phyloP scores from a whole-genome alignment of 2,888 invertebrate genomes.

The Chromoteleia sp. region DNA sequence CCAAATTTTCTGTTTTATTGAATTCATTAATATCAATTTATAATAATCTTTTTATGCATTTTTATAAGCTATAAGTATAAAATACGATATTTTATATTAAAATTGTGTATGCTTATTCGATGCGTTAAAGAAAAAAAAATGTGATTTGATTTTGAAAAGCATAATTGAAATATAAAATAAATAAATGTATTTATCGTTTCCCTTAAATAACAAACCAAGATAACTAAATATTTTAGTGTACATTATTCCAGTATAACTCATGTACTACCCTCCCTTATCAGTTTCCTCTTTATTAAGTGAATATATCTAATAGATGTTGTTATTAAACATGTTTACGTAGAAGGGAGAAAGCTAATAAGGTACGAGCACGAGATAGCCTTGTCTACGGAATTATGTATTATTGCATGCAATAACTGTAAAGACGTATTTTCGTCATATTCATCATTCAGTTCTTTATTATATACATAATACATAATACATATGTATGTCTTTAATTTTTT shows the following conservation, averaged over 20 bases:
- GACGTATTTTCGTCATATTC: background rate
- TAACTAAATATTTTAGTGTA: slow-evolving; percentile 6
- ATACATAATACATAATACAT: too few species aligned
- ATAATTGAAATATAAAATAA: too few species aligned
- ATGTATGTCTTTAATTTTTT: too few species aligned
- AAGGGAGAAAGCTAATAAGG: slow-evolving; percentile 42
- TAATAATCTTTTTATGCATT: too few species aligned
- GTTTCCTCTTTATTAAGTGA: slow-evolving; percentile 47
- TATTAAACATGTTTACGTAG: slow-evolving; percentile 30
- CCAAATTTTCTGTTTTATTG: too few species aligned
- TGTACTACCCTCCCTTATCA: slow-evolving; percentile 31
- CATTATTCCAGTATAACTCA: slow-evolving; percentile 4
- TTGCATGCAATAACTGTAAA: slow-evolving; percentile 1
- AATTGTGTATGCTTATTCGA: too few species aligned
- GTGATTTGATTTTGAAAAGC: too few species aligned
- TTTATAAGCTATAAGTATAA: too few species aligned
- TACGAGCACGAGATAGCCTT: slow-evolving; percentile 24
- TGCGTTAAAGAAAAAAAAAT: too few species aligned
- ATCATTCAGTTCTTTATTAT: too few species aligned
- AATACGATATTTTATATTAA: too few species aligned
- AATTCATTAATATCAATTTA: too few species aligned
- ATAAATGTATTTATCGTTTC: background rate
- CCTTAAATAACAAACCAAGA: background rate
- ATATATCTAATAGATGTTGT: slow-evolving; percentile 48
- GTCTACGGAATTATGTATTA: slow-evolving; percentile 19